Conservation (phyloP, 2,888 invertebrate genomes). For the Ametastegia equiseti region DNA sequence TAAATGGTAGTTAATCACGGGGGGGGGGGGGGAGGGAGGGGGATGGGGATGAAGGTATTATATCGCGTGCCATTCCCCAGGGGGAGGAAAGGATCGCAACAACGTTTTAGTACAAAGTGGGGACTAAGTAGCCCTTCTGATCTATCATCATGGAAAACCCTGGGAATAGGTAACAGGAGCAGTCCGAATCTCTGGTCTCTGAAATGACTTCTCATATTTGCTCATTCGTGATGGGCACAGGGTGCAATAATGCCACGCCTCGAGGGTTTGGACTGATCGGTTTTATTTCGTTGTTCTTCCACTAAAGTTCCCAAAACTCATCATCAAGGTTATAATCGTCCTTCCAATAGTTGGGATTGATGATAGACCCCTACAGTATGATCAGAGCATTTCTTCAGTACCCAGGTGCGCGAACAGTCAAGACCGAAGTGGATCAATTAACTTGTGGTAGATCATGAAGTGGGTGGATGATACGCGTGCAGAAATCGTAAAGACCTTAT, state of each 20-base stretch:
- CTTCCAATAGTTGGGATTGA: too few relatives aligned
- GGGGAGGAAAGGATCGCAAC: constrained; percentile 52
- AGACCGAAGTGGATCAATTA: background rate
- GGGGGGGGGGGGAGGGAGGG: background rate
- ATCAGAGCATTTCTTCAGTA: too few relatives aligned
- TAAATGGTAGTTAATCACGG: constrained; percentile 23
- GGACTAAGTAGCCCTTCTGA: background rate
- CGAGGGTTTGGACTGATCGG: too few relatives aligned
- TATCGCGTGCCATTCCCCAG: constrained; percentile 52
- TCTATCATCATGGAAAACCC: background rate
- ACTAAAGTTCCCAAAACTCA: too few relatives aligned
- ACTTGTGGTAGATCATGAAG: background rate
- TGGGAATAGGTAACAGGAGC: too few relatives aligned
- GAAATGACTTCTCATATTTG: background rate
- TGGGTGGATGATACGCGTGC: background rate
- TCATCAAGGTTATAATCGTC: too few relatives aligned
- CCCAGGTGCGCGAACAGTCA: background rate
- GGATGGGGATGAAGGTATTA: too few relatives aligned
- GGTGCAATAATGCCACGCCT: too few relatives aligned
- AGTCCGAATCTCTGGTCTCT: background rate
- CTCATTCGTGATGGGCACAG: too few relatives aligned
- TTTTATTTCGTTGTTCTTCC: too few relatives aligned
- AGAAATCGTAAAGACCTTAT: constrained; percentile 3
- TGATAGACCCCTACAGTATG: too few relatives aligned
- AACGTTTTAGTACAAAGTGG: background rate